Evolutionary conservation across 2,113 vertebrate genomes (phyloP).

Genomic region (Prietella phreatophila): DNA sequence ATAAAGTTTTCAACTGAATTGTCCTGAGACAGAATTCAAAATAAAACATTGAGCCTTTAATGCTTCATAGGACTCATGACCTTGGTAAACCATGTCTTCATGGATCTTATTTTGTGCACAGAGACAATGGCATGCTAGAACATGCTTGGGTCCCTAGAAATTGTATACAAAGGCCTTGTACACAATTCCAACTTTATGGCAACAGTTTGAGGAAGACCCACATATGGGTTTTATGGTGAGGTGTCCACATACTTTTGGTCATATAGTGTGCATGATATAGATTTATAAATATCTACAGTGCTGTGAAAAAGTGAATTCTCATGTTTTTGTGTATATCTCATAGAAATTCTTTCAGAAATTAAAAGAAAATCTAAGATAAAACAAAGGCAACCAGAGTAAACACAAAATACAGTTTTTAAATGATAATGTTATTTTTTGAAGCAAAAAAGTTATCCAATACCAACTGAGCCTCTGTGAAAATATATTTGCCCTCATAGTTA

Average conservation of each 20-base stretch:
- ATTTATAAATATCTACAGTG: neutral
- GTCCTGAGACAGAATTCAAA: neutral
- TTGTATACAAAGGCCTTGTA: neutral
- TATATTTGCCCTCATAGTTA: no score
- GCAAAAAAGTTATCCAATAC: no score
- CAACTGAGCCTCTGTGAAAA: no score
- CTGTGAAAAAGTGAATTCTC: no score
- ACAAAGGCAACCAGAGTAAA: no score
- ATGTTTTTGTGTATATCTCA: no score
- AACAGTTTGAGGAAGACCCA: neutral
- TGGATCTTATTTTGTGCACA: neutral
- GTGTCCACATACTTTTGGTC: neutral
- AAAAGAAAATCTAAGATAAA: no score
- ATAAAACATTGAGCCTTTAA: neutral
- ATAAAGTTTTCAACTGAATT: neutral
- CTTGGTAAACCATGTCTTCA: no score
- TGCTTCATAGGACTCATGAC: neutral
- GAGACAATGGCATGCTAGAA: neutral
- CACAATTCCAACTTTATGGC: neutral
- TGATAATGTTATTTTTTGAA: no score
- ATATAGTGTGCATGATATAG: neutral
- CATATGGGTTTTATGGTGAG: neutral
- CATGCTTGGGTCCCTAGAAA: neutral
- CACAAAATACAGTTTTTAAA: no score
- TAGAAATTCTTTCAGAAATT: no score